Evolutionary conservation across 2,797 vertebrate species (phyloP), one percentile per base, ranked within the genome.

Genomic region (Gila robusta): DNA sequence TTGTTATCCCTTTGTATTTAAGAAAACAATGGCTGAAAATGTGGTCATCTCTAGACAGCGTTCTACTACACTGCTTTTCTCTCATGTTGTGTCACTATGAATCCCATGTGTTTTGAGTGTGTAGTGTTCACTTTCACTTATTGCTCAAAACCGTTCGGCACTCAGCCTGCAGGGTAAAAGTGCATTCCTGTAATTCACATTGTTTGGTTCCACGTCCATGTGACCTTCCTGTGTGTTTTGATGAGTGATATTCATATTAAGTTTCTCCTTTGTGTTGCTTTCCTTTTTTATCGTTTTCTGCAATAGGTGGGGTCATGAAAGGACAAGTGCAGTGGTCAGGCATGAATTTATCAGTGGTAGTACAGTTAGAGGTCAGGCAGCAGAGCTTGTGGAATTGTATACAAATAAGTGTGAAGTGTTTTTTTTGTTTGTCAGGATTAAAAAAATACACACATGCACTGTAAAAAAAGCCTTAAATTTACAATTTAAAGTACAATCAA

Each of bases 1-100:
- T 84, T 84, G 74, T 79, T 69, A 70, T 79, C 64, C 70, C 83
- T 71, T 79, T 35, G 66, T 35, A 70, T 84, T 84, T 70, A 10
- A 69, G 62, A 78, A 78, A 78, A 78, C 73, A 84, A 66, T 52
- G 52, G 54, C 44, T 72, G 52, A 79, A 80, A 72, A 37, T 64
- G 37, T 47, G 76, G 37, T 35, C 26, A 64, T 72, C 23, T 41
- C 67, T 72, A 54, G 67, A 62, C 14, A 72, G 83, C 5, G 26
- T 54, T 59, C 47, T 54, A 11, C 41, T 54, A 54, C n/a, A 70
- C 47, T 9, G 4, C 39, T 26, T 54, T 84, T 56, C 62, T 12
- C 28, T 56, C 6, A 32, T 37, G 23, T 35, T 44, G 44, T 77
- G 74, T 59, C 83, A 79, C 49, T 19, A n/a, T 71, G 66, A 44